Percentiles rank a stretch among this genome's conserved stretches.
phyloP scores from a whole-genome alignment of 2,797 vertebrate genomes.

The Emydoidea blandingii region DNA sequence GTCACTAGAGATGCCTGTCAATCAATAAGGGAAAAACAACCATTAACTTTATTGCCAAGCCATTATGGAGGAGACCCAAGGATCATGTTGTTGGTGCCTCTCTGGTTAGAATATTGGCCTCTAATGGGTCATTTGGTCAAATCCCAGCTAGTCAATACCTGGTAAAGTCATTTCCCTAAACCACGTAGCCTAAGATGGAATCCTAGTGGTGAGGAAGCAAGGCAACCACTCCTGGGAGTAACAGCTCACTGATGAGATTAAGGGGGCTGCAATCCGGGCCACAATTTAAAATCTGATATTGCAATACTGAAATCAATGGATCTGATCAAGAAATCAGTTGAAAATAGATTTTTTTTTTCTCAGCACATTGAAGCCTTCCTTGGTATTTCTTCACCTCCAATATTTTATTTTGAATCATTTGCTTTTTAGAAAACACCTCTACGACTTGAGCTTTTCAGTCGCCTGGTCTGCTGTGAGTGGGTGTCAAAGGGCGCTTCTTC shows the following conservation, averaged over 20 bases:
- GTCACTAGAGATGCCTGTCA: neutral
- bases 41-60: neutral
- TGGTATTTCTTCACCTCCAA: neutral
- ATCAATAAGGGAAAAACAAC: neutral
- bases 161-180: neutral
- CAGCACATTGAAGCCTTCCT: neutral
- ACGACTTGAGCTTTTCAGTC: neutral
- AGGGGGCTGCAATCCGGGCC: too few species aligned
- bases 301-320: neutral
- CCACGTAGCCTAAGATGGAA: neutral
- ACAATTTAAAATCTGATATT: too few species aligned
- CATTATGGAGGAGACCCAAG: neutral
- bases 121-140: neutral
- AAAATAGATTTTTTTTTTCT: neutral
- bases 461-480: neutral
- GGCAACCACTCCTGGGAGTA: too few species aligned
- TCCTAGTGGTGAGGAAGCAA: too few species aligned
- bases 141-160: neutral
- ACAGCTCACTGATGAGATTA: too few species aligned
- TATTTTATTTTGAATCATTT: neutral
- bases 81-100: neutral
- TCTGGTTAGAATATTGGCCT: neutral
- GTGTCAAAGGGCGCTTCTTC: too few species aligned
- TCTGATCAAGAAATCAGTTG: neutral
- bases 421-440: neutral